Evolutionary conservation across 2,888 invertebrate species (phyloP).

Genomic region (Mactromeris polynyma): DNA sequence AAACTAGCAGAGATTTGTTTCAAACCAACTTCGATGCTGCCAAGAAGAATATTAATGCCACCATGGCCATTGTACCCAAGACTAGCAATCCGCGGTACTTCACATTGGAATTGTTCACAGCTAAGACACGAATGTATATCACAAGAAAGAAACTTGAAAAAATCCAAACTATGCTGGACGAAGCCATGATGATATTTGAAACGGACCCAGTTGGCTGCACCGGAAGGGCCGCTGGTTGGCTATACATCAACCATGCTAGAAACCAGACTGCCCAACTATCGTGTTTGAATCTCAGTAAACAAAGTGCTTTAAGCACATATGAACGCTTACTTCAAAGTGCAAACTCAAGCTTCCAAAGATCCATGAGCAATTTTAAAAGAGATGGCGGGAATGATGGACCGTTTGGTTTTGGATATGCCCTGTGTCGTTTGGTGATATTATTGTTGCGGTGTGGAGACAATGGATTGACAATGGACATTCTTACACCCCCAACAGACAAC

Average conservation of each 20-base stretch:
- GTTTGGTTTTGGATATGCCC: slow-evolving; percentile 72
- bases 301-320: slow-evolving; percentile 55
- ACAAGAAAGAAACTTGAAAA: slow-evolving; percentile 71
- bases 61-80: slow-evolving; percentile 64
- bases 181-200: slow-evolving; percentile 72
- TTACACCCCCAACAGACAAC: slow-evolving; percentile 56
- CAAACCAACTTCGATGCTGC: slow-evolving; percentile 67
- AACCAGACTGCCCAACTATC: slow-evolving; percentile 61
- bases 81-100: slow-evolving; percentile 71
- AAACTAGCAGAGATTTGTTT: slow-evolving; percentile 66
- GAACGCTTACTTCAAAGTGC: slow-evolving; percentile 57
- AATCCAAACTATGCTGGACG: slow-evolving; percentile 63
- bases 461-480: slow-evolving; percentile 65
- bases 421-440: slow-evolving; percentile 65
- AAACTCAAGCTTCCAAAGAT: slow-evolving; percentile 63
- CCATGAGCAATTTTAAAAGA: slow-evolving; percentile 67
- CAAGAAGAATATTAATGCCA: slow-evolving; percentile 57
- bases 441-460: slow-evolving; percentile 70
- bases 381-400: slow-evolving; percentile 74
- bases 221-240: slow-evolving; percentile 73
- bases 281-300: slow-evolving; percentile 66
- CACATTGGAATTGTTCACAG: slow-evolving; percentile 68
- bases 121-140: slow-evolving; percentile 72
- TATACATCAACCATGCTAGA: slow-evolving; percentile 72
- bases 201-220: slow-evolving; percentile 69